phyloP scores from a whole-genome alignment of 2,888 invertebrate species.

The Salpingus planirostris region DNA sequence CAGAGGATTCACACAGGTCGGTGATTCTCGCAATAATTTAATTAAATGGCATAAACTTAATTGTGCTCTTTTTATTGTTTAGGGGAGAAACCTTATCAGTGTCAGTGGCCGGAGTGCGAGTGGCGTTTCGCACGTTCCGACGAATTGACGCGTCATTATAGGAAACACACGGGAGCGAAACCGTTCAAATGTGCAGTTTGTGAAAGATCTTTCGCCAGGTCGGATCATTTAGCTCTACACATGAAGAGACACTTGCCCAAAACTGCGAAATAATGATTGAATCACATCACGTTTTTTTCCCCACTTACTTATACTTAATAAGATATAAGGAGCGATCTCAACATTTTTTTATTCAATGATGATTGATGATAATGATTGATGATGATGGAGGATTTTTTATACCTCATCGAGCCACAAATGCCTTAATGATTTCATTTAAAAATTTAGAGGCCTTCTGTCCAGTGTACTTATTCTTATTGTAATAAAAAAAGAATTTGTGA shows the following conservation, averaged over 20 bases:
- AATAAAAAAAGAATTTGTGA: slow-evolving; percentile 21
- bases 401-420: too few species aligned
- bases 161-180: slow-evolving; percentile 95
- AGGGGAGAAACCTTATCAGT: slow-evolving; percentile 97
- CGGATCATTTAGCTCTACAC: slow-evolving; percentile 91
- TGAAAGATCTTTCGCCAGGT: slow-evolving; percentile 89
- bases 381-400: too few species aligned
- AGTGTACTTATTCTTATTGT: slow-evolving; percentile 24
- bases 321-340: slow-evolving; percentile 20
- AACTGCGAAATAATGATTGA: slow-evolving; percentile 51
- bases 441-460: slow-evolving; percentile 23
- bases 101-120: slow-evolving; percentile 96
- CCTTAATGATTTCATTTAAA: too few species aligned
- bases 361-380: too few species aligned
- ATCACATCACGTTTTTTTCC: slow-evolving; percentile 8
- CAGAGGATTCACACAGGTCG: slow-evolving; percentile 98
- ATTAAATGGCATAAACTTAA: slow-evolving; percentile 1
- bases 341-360: too few species aligned
- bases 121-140: slow-evolving; percentile 96
- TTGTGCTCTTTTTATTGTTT: slow-evolving; percentile 35
- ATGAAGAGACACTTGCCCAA: slow-evolving; percentile 96
- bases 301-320: slow-evolving; percentile 1
- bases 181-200: slow-evolving; percentile 95
- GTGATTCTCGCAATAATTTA: too few species aligned
- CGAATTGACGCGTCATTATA: slow-evolving; percentile 91